Evolutionary conservation across 2,888 invertebrate species (phyloP).

Genomic region (Drosophila pseudotalamancana): DNA sequence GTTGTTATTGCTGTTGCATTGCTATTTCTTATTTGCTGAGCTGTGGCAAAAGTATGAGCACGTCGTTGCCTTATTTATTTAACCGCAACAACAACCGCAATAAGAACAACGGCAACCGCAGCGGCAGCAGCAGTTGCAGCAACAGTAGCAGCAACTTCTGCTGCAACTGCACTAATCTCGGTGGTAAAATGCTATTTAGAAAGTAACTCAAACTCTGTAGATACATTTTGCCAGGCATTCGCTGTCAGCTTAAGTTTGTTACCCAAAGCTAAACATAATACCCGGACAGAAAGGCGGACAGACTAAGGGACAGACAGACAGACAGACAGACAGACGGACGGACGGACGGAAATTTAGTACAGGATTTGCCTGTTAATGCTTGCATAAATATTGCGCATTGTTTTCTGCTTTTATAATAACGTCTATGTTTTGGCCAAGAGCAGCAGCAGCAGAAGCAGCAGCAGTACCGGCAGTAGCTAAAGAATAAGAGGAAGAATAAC

Average conservation of each 20-base stretch:
- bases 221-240: conserved; percentile 26
- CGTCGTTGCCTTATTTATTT: conserved; percentile 72
- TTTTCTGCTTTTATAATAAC: conserved; percentile 44
- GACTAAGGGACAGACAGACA: conserved; percentile 9
- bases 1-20: conserved; percentile 32
- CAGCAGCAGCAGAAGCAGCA: not conserved
- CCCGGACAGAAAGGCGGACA: conserved; percentile 10
- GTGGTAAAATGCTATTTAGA: conserved; percentile 65
- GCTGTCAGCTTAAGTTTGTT: conserved; percentile 72
- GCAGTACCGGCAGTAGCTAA: no score
- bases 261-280: conserved; percentile 42
- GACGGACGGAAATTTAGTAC: conserved; percentile 23
- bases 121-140: conserved; percentile 1
- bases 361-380: conserved; percentile 58
- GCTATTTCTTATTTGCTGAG: conserved; percentile 60
- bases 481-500: no score
- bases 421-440: conserved; percentile 1
- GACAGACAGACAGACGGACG: conserved; percentile 1
- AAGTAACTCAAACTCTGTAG: conserved; percentile 67
- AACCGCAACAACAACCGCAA: conserved; percentile 77
- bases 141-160: conserved; percentile 36
- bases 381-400: conserved; percentile 76
- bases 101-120: conserved; percentile 66
- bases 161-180: conserved; percentile 63
- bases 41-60: conserved; percentile 57